Conservation (phyloP, 2,797 vertebrate species). For the Parambassis ranga region DNA sequence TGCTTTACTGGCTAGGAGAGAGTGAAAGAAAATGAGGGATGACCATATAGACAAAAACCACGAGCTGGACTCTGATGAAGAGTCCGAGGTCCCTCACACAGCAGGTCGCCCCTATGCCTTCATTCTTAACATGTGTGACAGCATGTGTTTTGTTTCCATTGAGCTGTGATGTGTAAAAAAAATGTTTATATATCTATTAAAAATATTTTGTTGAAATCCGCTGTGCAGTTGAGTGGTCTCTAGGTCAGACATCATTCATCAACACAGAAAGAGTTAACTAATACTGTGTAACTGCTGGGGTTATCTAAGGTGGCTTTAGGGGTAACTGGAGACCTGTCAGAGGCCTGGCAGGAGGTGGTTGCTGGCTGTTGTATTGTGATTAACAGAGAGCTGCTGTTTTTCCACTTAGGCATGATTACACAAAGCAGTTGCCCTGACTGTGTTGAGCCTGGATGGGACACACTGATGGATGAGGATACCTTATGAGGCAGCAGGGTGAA, state of each 20-base stretch:
- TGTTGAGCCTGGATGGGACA: slow-evolving; percentile 17
- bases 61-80: slow-evolving; percentile 28
- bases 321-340: slow-evolving; percentile 42
- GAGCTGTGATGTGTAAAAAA: slow-evolving; percentile 77
- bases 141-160: slow-evolving; percentile 76
- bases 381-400: slow-evolving; percentile 55
- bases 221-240: slow-evolving; percentile 7
- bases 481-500: slow-evolving; percentile 10
- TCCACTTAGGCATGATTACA: slow-evolving; percentile 50
- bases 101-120: slow-evolving; percentile 65
- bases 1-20: slow-evolving; percentile 52
- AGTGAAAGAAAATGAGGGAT: slow-evolving; percentile 18
- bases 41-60: slow-evolving; percentile 22
- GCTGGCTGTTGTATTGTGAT: slow-evolving; percentile 42
- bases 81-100: slow-evolving; percentile 29
- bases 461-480: slow-evolving; percentile 42
- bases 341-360: slow-evolving; percentile 15
- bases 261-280: neutral
- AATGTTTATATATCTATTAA: slow-evolving; percentile 81
- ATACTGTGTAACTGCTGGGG: neutral
- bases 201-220: slow-evolving; percentile 80
- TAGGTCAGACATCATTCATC: neutral
- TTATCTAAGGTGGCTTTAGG: neutral
- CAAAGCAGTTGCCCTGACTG: slow-evolving; percentile 10
- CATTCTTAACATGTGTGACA: slow-evolving; percentile 68